These are phyloP conservation scores for Pagrus major DNA, from an alignment of 2,113 vertebrate genomes.

Conservation along the genomic window DNA sequence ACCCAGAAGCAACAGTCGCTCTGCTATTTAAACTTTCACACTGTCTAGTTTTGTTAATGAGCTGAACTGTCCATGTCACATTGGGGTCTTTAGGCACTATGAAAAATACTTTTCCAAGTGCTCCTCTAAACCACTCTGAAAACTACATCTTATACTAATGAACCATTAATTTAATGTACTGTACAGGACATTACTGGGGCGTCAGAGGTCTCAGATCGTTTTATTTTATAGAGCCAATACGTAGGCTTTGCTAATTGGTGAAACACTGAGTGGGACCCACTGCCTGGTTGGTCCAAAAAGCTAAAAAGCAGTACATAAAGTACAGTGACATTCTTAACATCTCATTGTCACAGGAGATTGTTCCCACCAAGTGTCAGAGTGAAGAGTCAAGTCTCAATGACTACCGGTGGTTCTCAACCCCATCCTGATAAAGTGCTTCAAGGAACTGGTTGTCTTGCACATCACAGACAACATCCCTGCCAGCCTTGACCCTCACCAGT, in stretches of 20 bases:
- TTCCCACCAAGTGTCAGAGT: too few species aligned
- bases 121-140: constrained; percentile 33
- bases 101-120: constrained; percentile 41
- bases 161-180: constrained; percentile 49
- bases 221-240: not conserved
- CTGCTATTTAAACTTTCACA: constrained; percentile 62
- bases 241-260: constrained; percentile 10
- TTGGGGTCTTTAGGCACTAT: constrained; percentile 31
- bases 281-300: not conserved
- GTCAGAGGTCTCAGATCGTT: not conserved
- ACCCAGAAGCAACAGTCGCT: constrained; percentile 50
- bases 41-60: constrained; percentile 69
- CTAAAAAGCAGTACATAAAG: not conserved
- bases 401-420: too few species aligned
- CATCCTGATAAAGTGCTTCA: too few species aligned
- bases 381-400: too few species aligned
- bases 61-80: constrained; percentile 43
- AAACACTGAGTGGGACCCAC: not conserved
- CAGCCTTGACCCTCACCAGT: too few species aligned
- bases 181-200: not conserved
- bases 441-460: too few species aligned
- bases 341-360: too few species aligned
- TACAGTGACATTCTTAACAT: too few species aligned
- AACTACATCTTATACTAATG: constrained; percentile 40
- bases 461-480: too few species aligned